Percentiles rank a stretch among this genome's conserved stretches.
These are phyloP conservation scores for Nerophis ophidion DNA, from an alignment of 2,113 vertebrate species.

Conservation along the genomic window DNA sequence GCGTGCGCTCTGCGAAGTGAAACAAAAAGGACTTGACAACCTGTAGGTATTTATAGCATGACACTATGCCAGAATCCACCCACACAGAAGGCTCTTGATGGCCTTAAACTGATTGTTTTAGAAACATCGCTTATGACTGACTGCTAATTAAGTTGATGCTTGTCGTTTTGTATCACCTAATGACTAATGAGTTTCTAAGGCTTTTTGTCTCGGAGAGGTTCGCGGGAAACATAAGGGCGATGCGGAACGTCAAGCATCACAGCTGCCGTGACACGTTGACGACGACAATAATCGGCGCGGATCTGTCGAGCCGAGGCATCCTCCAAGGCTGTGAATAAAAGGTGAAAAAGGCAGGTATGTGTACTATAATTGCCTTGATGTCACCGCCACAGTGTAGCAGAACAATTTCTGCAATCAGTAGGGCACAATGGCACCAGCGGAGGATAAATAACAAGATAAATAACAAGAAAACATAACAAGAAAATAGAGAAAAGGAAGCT, in stretches of 20 bases:
- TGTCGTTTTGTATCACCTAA: neutral
- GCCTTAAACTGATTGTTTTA: slow-evolving; percentile 1
- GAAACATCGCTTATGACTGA: neutral
- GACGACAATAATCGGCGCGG: neutral
- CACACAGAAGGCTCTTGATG: neutral
- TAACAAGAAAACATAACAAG: too few relatives aligned
- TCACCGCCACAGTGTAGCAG: too few relatives aligned
- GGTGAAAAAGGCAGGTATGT: too few relatives aligned
- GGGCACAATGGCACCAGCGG: too few relatives aligned
- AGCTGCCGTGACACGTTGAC: neutral
- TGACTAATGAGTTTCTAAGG: neutral
- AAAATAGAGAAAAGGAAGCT: too few relatives aligned
- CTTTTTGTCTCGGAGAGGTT: slow-evolving; percentile 10
- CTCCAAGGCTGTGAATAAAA: neutral
- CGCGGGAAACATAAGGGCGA: slow-evolving; percentile 6
- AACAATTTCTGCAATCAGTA: too few relatives aligned
- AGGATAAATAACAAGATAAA: too few relatives aligned
- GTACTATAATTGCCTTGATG: too few relatives aligned
- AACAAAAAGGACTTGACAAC: slow-evolving; percentile 5
- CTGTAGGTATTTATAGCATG: slow-evolving; percentile 3
- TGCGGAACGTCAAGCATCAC: neutral
- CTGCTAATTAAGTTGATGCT: slow-evolving; percentile 1
- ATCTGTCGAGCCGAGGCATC: neutral
- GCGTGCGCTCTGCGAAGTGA: neutral
- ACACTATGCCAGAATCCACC: neutral